Evolutionary conservation across 2,888 invertebrate species (phyloP), one percentile per base, ranked within the genome.

Genomic region (Cosmia pyralina): DNA sequence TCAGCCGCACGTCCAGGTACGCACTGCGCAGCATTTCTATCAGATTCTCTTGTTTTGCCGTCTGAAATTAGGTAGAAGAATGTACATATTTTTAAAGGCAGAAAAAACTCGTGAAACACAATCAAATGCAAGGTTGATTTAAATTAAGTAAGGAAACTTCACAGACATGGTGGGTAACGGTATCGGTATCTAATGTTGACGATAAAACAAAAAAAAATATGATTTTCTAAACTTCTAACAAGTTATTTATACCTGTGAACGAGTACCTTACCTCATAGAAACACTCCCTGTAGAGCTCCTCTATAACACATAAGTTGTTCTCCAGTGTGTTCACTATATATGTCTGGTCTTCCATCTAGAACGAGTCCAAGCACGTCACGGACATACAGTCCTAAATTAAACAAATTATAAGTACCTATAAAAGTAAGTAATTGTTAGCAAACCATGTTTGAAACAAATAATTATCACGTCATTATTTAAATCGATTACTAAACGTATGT

Each of bases 211-310:
- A n/a, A 44, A n/a, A 44, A 0, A 6, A 0, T n/a, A 34, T 5
- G 19, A 15, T 34, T n/a, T 15, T 50, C n/a, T 55, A 13, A 19
- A 41, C 19, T 28, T 28, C 0, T 59, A 28, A 60, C 22, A 28
- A 28, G 28, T 22, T 41, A 38, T 38, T 38, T 4, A 38, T 0
- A 10, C 22, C 0, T 44, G 19, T 22, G 34, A 4, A 38, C 13
- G 22, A 41, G 2, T 15, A 75, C 10, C 93, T 93, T 83, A 96
- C 96, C 93, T 96, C 96, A 69, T 95, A 96, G 77, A 96, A 96
- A 69, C 94, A 94, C 63, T 96, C 95, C 64, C 93, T 87, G 82
- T 96, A 96, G 4, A 96, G 88, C 2, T 96, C 94, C 70, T 95
- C 93, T 22, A 96, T 94, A 15, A 94, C 90, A 15, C 91, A 85